phyloP scores from a whole-genome alignment of 2,888 invertebrate species.

The Ethmia dodecea region DNA sequence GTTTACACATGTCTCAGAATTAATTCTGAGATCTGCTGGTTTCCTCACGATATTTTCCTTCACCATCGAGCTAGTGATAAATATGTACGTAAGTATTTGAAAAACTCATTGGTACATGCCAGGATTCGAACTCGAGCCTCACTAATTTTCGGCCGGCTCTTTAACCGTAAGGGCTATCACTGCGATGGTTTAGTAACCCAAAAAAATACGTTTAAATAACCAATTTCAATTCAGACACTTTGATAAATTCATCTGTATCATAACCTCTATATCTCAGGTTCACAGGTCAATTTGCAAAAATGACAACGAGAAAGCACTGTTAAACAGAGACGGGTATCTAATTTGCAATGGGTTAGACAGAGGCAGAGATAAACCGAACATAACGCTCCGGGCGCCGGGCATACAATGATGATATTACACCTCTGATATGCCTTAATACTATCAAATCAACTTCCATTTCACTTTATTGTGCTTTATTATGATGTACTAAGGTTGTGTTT shows the following conservation, averaged over 20 bases:
- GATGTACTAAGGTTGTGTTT: conserved; percentile 36
- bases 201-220: too few relatives aligned
- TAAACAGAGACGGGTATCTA: conserved; percentile 28
- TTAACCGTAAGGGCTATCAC: too few relatives aligned
- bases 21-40: too few relatives aligned
- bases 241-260: conserved; percentile 47
- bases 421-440: conserved; percentile 8
- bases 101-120: too few relatives aligned
- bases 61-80: too few relatives aligned
- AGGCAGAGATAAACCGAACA: conserved; percentile 34
- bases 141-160: too few relatives aligned
- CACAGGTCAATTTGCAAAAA: conserved; percentile 67
- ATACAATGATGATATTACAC: conserved; percentile 54
- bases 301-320: conserved; percentile 53
- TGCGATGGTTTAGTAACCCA: too few relatives aligned
- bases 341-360: conserved; percentile 20
- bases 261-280: conserved; percentile 57
- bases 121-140: too few relatives aligned
- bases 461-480: conserved; percentile 18
- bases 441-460: neutral
- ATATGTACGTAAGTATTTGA: too few relatives aligned
- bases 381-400: conserved; percentile 49
- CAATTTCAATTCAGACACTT: neutral
- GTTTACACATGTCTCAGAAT: too few relatives aligned
- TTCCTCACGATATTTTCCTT: too few relatives aligned